Evolutionary conservation across 2,797 vertebrate species (phyloP), one percentile per base, ranked within the genome.

Genomic region (Enteromius thamalakanensis): DNA sequence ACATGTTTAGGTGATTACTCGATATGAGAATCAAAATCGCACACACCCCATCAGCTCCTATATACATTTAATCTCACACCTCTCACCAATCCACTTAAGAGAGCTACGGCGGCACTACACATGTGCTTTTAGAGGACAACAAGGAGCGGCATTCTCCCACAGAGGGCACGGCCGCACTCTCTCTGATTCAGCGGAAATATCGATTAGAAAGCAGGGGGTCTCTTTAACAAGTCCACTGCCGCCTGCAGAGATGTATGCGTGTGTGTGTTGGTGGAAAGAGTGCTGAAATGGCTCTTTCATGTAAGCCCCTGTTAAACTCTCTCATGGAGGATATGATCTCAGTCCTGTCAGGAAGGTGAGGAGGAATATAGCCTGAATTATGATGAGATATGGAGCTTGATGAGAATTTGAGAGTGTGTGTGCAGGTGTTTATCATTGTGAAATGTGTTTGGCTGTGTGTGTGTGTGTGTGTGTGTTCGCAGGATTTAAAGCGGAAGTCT

Each of bases 1-100:
- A 55, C 34, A 64, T 69, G 23, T 69, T 65, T 47, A 62, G 32
- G 29, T 51, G 32, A 65, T 75, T 53, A 58, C 81, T 82, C 23
- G 3, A 76, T 67, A 53, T 34, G 21, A 53, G n/a, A 23, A 76
- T 76, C 71, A 68, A 42, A 82, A 32, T 77, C 81, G 40, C 1
- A 11, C 10, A 5, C 34, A 37, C 77, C 34, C 51, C 75, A 58
- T 69, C 84, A 81, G 14, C 62, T 67, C 37, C 23, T 23, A 68
- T 51, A 77, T 19, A 83, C 47, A 34, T 76, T 45, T 76, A 83
- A 71, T 70, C 81, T 74, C 60, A 83, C 81, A 83, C 29, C 64
- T 69, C 67, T 69, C 71, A 75, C 62, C 86, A 86, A 87, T 89
- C 86, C 83, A 88, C 77, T 87, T 87, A 87, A 83, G 71, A 86